phyloP scores from a whole-genome alignment of 1,140 invertebrate genomes.

The Physella acuta region DNA sequence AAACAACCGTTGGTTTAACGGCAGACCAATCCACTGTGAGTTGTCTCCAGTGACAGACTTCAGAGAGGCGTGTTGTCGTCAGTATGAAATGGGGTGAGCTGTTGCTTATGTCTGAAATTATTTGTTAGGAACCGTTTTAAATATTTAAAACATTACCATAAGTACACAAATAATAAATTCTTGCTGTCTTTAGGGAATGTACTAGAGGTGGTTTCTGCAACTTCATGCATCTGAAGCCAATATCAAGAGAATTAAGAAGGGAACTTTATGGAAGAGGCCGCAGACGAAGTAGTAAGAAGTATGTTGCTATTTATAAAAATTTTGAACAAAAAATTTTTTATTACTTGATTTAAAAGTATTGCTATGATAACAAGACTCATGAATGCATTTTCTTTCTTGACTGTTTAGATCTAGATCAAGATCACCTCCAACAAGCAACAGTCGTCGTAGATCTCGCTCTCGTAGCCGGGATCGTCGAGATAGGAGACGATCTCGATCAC shows the following conservation, averaged over 20 bases:
- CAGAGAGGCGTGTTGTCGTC: constrained; percentile 96
- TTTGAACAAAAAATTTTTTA: not conserved
- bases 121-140: too few relatives aligned
- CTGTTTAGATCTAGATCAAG: constrained; percentile 35
- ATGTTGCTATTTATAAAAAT: constrained; percentile 4
- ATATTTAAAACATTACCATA: too few relatives aligned
- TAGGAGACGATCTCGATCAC: constrained; percentile 38
- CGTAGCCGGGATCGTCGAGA: constrained; percentile 42
- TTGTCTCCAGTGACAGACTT: constrained; percentile 98
- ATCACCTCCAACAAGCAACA: constrained; percentile 50
- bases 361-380: not conserved
- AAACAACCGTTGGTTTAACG: constrained; percentile 99
- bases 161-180: too few relatives aligned
- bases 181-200: constrained; percentile 87
- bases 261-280: constrained; percentile 70
- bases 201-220: constrained; percentile 98
- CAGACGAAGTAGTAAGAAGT: constrained; percentile 37
- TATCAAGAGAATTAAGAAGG: constrained; percentile 83
- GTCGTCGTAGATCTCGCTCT: constrained; percentile 38
- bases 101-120: not conserved
- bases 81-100: constrained; percentile 93
- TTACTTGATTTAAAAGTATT: not conserved
- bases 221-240: constrained; percentile 99
- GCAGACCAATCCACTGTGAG: constrained; percentile 96
- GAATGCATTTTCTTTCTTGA: not conserved